These are phyloP conservation scores for Ophiodon elongatus DNA, from an alignment of 2,113 vertebrate species.

Conservation along the genomic window DNA sequence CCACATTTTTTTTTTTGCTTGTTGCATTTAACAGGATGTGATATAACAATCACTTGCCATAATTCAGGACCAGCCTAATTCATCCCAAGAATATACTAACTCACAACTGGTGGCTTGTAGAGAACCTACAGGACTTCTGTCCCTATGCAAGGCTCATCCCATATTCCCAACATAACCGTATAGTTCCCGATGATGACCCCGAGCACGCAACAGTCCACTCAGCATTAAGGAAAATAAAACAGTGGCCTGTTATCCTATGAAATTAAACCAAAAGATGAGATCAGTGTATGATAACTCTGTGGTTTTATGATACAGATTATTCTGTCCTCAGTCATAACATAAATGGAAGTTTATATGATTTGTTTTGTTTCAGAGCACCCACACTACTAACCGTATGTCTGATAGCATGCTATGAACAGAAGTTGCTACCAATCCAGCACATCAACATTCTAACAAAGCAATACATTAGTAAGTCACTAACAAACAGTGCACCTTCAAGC, in stretches of 20 bases:
- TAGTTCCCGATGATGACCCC: background rate
- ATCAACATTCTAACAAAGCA: conserved; percentile 62
- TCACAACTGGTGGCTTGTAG: conserved; percentile 13
- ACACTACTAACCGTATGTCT: conserved; percentile 65
- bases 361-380: conserved; percentile 41
- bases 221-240: conserved; percentile 1
- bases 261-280: background rate
- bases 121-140: conserved; percentile 5
- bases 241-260: background rate
- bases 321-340: conserved; percentile 15
- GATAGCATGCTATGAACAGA: conserved; percentile 63
- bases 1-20: conserved; percentile 57
- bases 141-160: background rate
- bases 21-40: conserved; percentile 58
- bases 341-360: background rate
- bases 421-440: conserved; percentile 24
- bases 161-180: conserved; percentile 8
- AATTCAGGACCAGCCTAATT: conserved; percentile 32
- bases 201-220: conserved; percentile 11
- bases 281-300: background rate
- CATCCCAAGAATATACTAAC: conserved; percentile 63
- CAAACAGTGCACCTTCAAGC: conserved; percentile 50
- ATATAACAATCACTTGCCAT: conserved; percentile 19
- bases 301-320: conserved; percentile 4
- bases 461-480: conserved; percentile 65